These are phyloP conservation scores for Orchestia grillus DNA, from an alignment of 1,140 invertebrate species.

Conservation along the genomic window DNA sequence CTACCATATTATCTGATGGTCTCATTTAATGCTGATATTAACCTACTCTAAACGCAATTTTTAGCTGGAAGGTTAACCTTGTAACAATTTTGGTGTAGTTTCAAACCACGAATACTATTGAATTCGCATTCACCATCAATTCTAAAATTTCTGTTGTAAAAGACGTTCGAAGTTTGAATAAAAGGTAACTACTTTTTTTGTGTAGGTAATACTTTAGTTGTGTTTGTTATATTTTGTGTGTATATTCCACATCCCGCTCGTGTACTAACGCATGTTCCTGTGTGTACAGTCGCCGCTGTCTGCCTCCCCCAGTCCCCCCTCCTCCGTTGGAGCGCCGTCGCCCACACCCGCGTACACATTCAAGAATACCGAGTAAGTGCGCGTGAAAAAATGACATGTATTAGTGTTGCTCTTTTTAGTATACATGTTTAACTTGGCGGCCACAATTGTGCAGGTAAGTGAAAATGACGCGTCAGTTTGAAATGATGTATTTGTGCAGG, in stretches of 20 bases:
- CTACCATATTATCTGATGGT: background rate
- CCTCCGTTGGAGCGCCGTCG: background rate
- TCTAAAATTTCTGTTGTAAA: background rate
- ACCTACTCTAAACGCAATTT: background rate
- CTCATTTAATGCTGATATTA: background rate
- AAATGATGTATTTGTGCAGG: no score
- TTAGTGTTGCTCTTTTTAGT: background rate
- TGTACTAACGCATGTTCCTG: background rate
- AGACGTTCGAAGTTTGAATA: background rate
- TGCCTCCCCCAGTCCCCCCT: conserved; percentile 14
- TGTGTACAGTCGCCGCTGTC: conserved; percentile 17
- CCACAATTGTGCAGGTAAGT: background rate
- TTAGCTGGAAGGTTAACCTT: background rate
- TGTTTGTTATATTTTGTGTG: background rate
- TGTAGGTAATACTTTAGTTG: background rate
- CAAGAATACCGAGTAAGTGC: conserved; percentile 9
- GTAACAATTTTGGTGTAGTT: background rate
- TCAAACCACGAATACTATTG: background rate
- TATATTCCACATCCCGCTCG: background rate
- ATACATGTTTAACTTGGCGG: no score
- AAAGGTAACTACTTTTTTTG: background rate
- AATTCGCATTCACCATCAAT: background rate
- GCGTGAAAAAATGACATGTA: background rate
- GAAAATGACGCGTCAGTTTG: background rate
- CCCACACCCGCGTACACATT: conserved; percentile 1